phyloP scores from a whole-genome alignment of 2,888 invertebrate genomes.

The Xanthia togata region DNA sequence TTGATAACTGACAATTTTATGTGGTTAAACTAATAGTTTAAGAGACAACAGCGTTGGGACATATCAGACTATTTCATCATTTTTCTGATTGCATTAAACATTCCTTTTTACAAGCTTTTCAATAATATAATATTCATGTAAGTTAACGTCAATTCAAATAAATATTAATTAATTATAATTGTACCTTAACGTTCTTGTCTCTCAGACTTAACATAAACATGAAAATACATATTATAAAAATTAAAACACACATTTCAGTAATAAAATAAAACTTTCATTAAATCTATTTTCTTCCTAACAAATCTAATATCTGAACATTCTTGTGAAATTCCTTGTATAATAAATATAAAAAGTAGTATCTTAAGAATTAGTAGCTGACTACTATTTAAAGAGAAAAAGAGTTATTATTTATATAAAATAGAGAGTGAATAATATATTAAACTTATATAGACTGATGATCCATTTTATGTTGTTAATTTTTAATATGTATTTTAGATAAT shows the following conservation, averaged over 20 bases:
- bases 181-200: conserved; percentile 53
- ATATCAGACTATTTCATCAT: conserved; percentile 1
- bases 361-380: conserved; percentile 59
- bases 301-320: conserved; percentile 48
- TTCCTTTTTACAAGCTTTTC: conserved; percentile 47
- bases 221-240: conserved; percentile 62
- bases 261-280: not conserved
- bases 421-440: conserved; percentile 73
- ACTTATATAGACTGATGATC: conserved; percentile 77
- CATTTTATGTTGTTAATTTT: conserved; percentile 72
- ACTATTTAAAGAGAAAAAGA: conserved; percentile 68
- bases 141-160: conserved; percentile 20
- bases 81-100: conserved; percentile 16
- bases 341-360: conserved; percentile 54
- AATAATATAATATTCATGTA: conserved; percentile 30
- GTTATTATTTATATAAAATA: conserved; percentile 72
- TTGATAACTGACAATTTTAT: conserved; percentile 10
- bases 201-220: conserved; percentile 42
- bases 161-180: not conserved
- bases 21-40: conserved; percentile 31
- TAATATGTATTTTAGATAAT: conserved; percentile 74
- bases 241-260: conserved; percentile 24
- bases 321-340: conserved; percentile 59
- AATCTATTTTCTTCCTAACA: conserved; percentile 22
- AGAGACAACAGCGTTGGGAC: conserved; percentile 53